Percentiles rank a stretch among this genome's conserved stretches.
These are phyloP conservation scores for Dunckerocampus dactyliophorus DNA, from an alignment of 2,113 vertebrate genomes.

Conservation along the genomic window DNA sequence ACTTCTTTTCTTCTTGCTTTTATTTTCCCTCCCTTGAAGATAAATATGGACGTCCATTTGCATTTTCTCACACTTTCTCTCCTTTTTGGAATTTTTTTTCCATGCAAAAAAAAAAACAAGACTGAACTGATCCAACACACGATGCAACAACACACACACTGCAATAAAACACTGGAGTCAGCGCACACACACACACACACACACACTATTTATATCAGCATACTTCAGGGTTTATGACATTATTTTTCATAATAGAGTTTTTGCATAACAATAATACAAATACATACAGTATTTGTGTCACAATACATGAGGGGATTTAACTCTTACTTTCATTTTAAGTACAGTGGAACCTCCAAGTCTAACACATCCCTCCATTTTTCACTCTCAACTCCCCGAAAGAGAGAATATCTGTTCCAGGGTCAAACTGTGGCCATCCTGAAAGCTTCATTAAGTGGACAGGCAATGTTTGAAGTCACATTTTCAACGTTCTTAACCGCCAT, in stretches of 20 bases:
- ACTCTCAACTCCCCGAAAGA: too few species aligned
- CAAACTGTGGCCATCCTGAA: not conserved
- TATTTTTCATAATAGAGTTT: not conserved
- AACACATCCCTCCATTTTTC: not conserved
- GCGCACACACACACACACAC: conserved; percentile 4
- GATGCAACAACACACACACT: conserved; percentile 36
- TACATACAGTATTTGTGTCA: conserved; percentile 20
- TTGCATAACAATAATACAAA: not conserved
- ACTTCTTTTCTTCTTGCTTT: conserved; percentile 42
- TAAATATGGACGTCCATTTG: conserved; percentile 35
- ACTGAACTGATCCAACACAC: conserved; percentile 38
- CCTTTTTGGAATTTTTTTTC: conserved; percentile 18
- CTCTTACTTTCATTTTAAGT: not conserved
- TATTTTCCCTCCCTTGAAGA: not conserved
- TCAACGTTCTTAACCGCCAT: not conserved
- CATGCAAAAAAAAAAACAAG: conserved; percentile 21
- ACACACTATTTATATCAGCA: conserved; percentile 4
- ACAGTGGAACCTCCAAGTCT: not conserved
- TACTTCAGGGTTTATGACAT: not conserved
- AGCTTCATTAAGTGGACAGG: not conserved
- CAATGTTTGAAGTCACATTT: not conserved
- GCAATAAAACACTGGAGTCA: conserved; percentile 75
- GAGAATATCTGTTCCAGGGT: not conserved
- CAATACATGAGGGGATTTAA: conserved; percentile 12
- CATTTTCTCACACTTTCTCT: conserved; percentile 10